Base-by-base conservation (phyloP, 2,888 invertebrate species). In the Papilio elwesi region DNA sequence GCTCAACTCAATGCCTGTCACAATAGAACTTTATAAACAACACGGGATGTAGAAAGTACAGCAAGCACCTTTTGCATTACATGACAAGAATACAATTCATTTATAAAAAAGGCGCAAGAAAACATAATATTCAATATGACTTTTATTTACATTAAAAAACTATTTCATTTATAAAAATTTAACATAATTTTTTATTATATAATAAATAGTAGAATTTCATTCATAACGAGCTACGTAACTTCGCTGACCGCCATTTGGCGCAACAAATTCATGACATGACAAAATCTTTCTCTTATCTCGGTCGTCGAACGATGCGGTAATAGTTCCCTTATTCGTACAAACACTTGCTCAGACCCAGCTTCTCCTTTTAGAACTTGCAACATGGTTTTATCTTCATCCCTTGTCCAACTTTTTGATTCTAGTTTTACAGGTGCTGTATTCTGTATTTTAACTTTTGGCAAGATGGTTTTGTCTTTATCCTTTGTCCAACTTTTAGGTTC, bases 331-430 rank as follows among this genome's bases (percentile, higher is more conserved):
- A 96, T 95, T 71, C 93, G 92, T 38, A 91, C 89, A 75, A 96
- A 95, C 8, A 96, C 95, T 77, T 95, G 94, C 76, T 96, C 95
- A 0, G 95, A 95, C 64, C 95, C 94, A 10, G 91, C 80, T 76
- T 97, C 96, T 6, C 95, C 94, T 84, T 97, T 97, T 75, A 97
- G 94, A 71, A 96, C 96, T 86, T 97, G 95, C 52, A 98, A 88
- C 88, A 98, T 96, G 13, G 96, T 95, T 86, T 96, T 97, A 85
- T 98, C 98, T 82, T 98, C 97, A 69, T 97, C 97, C 70, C 97
- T 94, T 0, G 96, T 96, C 97, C 97, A 98, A 70, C 78, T 87
- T 74, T 87, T 91, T 0, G 74, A 75, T 52, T 85, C 84, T 38
- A 76, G 76, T 74, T 79, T 80, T 15, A 51, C 47, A 9, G 73